Base-by-base conservation (phyloP, 64 coral and sea anemone species). In the Dendronephthya gigantea region DNA sequence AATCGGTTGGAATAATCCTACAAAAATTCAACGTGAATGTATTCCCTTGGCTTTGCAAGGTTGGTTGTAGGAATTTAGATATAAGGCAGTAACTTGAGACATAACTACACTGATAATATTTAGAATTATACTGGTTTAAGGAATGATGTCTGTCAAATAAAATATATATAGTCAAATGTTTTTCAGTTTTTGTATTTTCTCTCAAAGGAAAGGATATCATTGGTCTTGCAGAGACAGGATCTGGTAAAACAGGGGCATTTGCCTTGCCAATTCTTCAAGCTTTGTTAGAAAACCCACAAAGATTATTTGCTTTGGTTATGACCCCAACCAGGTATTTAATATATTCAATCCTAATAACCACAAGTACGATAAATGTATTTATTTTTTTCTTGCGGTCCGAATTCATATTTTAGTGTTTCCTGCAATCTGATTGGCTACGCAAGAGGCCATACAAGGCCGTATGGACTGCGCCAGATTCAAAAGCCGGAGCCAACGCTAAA, bases 171-270 rank as follows among this genome's bases (percentile, higher is more conserved):
- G 7, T 70, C n/a, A 22, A 66, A 66, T 6, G 58, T 66, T 66
- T 66, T 30, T 66, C 19, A 66, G 22, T 70, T 70, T 25, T 70
- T 70, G 9, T 70, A 34, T 31, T 15, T 34, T 34, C 34, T 9
- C 7, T 16, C 2, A 35, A 28, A 98, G 95, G 87, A 22, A 98
- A 98, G 43, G 95, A 98, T 52, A 92, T 98, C 32, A 98, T 98
- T 90, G 95, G 95, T 83, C 59, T 98, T 38, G 95, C 95, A 76
- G 95, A 98, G 40, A 98, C 95, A 58, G 95, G 95, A 2, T 98
- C 95, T 19, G 95, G 95, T 9, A 98, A 98, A 84, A 98, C 95
- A 85, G 95, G 90, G 85, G 95, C 95, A 41, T 98, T 98, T 90
- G 92, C 95, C 10, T 72, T 98, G n/a, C 95, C 95, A 17, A 89